Base-by-base conservation (phyloP, 2,113 vertebrate genomes). In the Phrynosoma blainvillii region DNA sequence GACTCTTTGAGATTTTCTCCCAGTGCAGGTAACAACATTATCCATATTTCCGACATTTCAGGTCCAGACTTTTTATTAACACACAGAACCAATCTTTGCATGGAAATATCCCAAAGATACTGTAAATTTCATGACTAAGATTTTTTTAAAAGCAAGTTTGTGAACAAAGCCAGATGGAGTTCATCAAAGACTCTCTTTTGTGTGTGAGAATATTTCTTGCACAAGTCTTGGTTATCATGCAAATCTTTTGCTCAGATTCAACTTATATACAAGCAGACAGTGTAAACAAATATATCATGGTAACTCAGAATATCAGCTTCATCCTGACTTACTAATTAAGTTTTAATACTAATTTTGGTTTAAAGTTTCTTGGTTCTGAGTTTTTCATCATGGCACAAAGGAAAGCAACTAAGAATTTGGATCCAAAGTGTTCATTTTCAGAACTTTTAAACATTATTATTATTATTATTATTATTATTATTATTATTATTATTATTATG, bases 141-240 rank as follows among this genome's bases (percentile, higher is more conserved):
- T 62, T 68, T 68, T 23, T 27, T 27, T 25, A 68, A 68, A 68
- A 92, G 93, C 93, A 91, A 94, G 93, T 87, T 92, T 93, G 89
- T 93, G 92, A 94, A 94, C 92, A 94, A 94, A 94, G 90, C 93
- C 95, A 95, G 95, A 95, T 95, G 95, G 94, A 94, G 94, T 94
- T 94, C 93, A 93, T 95, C 94, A 91, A 83, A 90, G 90, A 89
- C 89, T 93, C 94, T 94, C 88, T 82, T 93, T 93, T 94, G 59
- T 62, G 56, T 59, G 59, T 18, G 59, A 62, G 59, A 62, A 14
- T 62, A 91, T 91, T 95, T 93, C 92, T 93, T 96, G 92, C 93
- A 93, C 88, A 93, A 94, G 90, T 90, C 90, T 81, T 91, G 92
- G 93, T 23, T 96, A 93, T 95, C 94, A 93, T 93, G 94, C 92